phyloP scores from a whole-genome alignment of 2,113 vertebrate genomes.

The Andinoacara biseriatus region DNA sequence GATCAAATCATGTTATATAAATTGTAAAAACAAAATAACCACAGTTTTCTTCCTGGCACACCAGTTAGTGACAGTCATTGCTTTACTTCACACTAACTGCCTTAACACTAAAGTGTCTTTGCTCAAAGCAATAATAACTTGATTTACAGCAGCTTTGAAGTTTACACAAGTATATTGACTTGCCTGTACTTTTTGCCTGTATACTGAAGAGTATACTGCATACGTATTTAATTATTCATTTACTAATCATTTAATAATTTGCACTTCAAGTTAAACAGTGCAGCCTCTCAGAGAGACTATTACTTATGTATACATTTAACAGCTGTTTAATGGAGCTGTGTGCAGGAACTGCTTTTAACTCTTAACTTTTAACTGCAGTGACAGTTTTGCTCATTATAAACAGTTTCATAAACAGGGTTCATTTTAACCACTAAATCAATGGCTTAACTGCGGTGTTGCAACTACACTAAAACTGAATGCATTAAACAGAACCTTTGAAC shows the following conservation, averaged over 20 bases:
- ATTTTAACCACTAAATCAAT: background rate
- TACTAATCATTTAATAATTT: background rate
- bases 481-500: background rate
- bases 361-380: background rate
- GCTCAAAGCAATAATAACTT: background rate
- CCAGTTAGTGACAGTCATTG: background rate
- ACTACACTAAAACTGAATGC: background rate
- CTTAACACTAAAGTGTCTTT: background rate
- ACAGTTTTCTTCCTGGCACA: background rate
- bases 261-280: background rate
- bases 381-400: background rate
- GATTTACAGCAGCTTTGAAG: background rate
- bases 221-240: background rate
- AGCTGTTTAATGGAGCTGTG: background rate
- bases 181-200: background rate
- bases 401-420: background rate
- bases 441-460: background rate
- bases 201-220: background rate
- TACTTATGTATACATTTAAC: too few species aligned
- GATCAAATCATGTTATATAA: background rate
- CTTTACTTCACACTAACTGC: background rate
- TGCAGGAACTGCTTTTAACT: background rate
- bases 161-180: background rate
- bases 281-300: background rate
- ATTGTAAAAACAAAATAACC: background rate